phyloP scores from a whole-genome alignment of 2,888 invertebrate genomes.

The Melanotus villosus region DNA sequence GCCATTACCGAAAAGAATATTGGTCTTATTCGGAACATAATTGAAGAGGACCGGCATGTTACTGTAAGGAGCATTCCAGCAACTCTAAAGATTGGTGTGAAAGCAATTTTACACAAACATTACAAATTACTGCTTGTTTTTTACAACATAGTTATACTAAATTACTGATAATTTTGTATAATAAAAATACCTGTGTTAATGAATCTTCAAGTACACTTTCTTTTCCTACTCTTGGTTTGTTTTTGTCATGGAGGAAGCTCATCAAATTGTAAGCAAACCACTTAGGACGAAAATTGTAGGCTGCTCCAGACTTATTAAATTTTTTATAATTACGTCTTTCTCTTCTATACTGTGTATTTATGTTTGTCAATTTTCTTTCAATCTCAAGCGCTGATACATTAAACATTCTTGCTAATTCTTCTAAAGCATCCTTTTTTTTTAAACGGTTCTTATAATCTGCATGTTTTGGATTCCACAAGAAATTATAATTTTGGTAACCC shows the following conservation, averaged over 20 bases:
- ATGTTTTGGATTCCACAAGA: neutral
- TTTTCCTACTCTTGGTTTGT: neutral
- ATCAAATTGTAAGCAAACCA: slow-evolving; percentile 3
- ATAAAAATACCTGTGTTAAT: too few species aligned
- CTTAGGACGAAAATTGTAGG: neutral
- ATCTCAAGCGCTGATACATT: neutral
- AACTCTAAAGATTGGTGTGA: too few species aligned
- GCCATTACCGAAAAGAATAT: too few species aligned
- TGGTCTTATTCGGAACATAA: too few species aligned
- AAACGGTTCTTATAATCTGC: neutral
- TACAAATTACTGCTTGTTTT: too few species aligned
- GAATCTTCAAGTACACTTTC: too few species aligned
- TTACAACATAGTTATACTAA: too few species aligned
- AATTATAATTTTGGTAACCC: neutral
- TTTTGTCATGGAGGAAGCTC: neutral
- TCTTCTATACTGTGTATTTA: neutral
- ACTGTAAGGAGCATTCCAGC: too few species aligned
- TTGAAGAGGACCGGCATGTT: too few species aligned
- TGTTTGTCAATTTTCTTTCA: neutral
- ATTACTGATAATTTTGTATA: too few species aligned
- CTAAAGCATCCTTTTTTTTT: neutral
- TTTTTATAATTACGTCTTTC: neutral
- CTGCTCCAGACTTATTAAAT: neutral
- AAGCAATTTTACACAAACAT: too few species aligned
- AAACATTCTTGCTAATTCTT: neutral